These are phyloP conservation scores for Osmoderma eremita DNA, from an alignment of 2,888 invertebrate species.

Conservation along the genomic window DNA sequence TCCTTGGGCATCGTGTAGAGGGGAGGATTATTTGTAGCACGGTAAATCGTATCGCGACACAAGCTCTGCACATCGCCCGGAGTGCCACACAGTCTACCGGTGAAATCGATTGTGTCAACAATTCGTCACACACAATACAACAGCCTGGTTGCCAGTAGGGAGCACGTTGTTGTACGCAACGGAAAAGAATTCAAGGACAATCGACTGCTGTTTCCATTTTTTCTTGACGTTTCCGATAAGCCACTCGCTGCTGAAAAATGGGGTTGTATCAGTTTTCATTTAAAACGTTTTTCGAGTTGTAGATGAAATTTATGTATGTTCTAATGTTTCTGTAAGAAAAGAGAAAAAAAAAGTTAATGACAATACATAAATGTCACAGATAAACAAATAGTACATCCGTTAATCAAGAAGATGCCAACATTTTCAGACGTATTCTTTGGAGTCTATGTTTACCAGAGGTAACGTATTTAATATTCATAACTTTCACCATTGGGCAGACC, in stretches of 20 bases:
- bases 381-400: too few relatives aligned
- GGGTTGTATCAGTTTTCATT: too few relatives aligned
- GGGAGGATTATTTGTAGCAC: slow-evolving; percentile 38
- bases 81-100: slow-evolving; percentile 36
- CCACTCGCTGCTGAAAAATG: too few relatives aligned
- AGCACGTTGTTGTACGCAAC: neutral
- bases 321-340: too few relatives aligned
- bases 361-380: neutral
- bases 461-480: too few relatives aligned
- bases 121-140: slow-evolving; percentile 31
- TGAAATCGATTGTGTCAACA: slow-evolving; percentile 49
- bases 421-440: too few relatives aligned
- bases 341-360: neutral
- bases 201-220: slow-evolving; percentile 2
- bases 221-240: neutral
- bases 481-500: too few relatives aligned
- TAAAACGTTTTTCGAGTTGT: too few relatives aligned
- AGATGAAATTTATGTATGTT: too few relatives aligned
- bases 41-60: slow-evolving; percentile 34
- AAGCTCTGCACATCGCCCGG: slow-evolving; percentile 9
- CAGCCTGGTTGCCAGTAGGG: neutral
- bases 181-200: slow-evolving; percentile 33
- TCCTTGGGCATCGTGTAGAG: neutral
- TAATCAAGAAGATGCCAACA: too few relatives aligned
- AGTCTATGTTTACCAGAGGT: too few relatives aligned